phyloP scores from a whole-genome alignment of 2,888 invertebrate species.

The Calameuta filiformis region DNA sequence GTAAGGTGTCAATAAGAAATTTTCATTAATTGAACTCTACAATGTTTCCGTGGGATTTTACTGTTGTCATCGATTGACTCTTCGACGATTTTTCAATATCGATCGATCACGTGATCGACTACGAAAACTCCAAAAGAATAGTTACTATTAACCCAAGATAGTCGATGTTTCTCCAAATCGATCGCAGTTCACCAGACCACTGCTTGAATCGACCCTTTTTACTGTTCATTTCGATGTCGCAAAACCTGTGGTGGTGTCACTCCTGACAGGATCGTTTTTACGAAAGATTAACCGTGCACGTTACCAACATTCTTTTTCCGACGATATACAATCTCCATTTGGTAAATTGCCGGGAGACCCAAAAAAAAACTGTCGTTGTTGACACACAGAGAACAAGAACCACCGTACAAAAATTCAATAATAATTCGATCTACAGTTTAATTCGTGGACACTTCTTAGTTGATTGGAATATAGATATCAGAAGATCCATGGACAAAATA shows the following conservation, averaged over 20 bases:
- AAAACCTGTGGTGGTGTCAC: not conserved
- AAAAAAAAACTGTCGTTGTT: not conserved
- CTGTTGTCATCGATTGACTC: not conserved
- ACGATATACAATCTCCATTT: not conserved
- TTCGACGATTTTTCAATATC: not conserved
- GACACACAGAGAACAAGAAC: not conserved
- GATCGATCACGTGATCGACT: not conserved
- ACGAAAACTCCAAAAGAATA: not conserved
- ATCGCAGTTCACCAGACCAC: not conserved
- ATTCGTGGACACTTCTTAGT: not conserved
- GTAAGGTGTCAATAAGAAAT: not conserved
- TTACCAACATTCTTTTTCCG: not conserved
- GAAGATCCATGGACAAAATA: not conserved
- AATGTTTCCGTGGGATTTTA: not conserved
- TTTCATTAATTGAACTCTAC: not conserved
- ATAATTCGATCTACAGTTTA: not conserved
- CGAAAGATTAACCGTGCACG: not conserved
- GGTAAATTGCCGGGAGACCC: not conserved
- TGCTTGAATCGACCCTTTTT: not conserved
- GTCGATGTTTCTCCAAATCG: not conserved
- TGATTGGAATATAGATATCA: not conserved
- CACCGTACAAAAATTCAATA: not conserved
- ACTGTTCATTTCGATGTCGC: conserved; percentile 3
- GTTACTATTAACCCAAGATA: not conserved
- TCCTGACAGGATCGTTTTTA: not conserved